Evolutionary conservation across 2,888 invertebrate species (phyloP), one percentile per base, ranked within the genome.

Genomic region (Dasypogon diadema): DNA sequence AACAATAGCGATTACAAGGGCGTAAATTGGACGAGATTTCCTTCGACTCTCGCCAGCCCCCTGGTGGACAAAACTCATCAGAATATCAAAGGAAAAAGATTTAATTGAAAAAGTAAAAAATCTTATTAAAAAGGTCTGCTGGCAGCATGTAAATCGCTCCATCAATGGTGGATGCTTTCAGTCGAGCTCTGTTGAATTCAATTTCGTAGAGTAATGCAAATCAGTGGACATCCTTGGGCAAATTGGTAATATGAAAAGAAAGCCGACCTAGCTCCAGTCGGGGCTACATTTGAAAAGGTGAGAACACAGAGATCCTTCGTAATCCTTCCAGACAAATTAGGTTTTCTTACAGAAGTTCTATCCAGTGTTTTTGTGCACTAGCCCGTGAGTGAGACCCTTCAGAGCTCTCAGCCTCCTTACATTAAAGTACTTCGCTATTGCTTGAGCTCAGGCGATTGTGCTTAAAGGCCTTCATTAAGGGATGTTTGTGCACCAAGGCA

Each of bases 61-160:
- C 3, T 42, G 1, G 8, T 42, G 42, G 42, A 12, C 6, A 42
- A 42, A 54, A 70, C 54, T 54, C 51, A 70, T 70, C 70, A 54
- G 30, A 30, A 68, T 68, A 30, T 63, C 42, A 63, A 63, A 63
- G 16, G 46, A 10, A 8, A 14, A 8, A 14, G 10, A 48, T 65
- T 65, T 65, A 65, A 65, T 65, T 65, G 24, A 65, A 65, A 65
- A 48, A 60, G 24, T 46, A 37, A 46, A 65, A 65, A 65, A 46
- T 65, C n/a, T 14, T 10, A 14, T 46, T 22, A 24, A 48, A 46
- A 42, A n/a, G 42, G 12, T 42, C 12, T 30, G 8, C 2, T 1
- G 2, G 58, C 12, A n/a, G 30, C 22, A 65, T 65, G 65, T 37
- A 65, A 65, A 65, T 65, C 8, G 21, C 6, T 12, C 18, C 6